phyloP scores from a whole-genome alignment of 2,797 vertebrate genomes.

The Halcyon leucocephala region DNA sequence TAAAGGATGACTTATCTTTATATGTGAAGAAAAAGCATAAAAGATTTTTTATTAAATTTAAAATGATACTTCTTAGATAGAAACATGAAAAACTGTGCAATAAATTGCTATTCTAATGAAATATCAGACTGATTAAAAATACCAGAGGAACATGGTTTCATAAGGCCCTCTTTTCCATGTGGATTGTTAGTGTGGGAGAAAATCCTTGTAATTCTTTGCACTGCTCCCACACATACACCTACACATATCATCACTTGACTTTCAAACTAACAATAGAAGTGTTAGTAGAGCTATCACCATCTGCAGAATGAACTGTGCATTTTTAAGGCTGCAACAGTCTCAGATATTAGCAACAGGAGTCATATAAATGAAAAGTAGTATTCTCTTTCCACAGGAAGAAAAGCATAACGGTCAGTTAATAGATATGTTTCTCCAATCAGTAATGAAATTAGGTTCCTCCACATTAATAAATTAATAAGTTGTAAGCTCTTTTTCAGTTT shows the following conservation, averaged over 20 bases:
- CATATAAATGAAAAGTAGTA: constrained; percentile 3
- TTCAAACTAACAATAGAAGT: constrained; percentile 83
- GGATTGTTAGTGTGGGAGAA: constrained; percentile 78
- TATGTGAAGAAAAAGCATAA: background rate
- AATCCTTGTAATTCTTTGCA: constrained; percentile 83
- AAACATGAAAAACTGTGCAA: constrained; percentile 53
- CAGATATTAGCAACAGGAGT: constrained; percentile 63
- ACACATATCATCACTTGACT: constrained; percentile 83
- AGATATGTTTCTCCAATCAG: background rate
- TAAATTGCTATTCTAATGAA: constrained; percentile 71
- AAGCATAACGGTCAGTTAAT: background rate
- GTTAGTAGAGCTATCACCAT: constrained; percentile 80
- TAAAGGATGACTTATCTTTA: background rate
- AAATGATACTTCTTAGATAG: constrained; percentile 17
- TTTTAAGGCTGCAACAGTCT: constrained; percentile 64
- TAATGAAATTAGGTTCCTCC: background rate
- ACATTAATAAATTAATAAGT: background rate
- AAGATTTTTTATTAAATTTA: background rate
- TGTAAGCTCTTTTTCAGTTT: background rate
- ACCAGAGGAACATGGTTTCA: constrained; percentile 73
- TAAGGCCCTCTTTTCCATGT: constrained; percentile 73
- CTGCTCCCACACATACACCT: constrained; percentile 81
- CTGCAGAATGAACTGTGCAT: constrained; percentile 78
- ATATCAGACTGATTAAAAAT: constrained; percentile 78
- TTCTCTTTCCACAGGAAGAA: background rate